A percentile compares a stretch with the other conserved stretches of the same genome.
These are phyloP conservation scores for Dioctria rufipes DNA, from an alignment of 2,888 invertebrate species.

Conservation along the genomic window DNA sequence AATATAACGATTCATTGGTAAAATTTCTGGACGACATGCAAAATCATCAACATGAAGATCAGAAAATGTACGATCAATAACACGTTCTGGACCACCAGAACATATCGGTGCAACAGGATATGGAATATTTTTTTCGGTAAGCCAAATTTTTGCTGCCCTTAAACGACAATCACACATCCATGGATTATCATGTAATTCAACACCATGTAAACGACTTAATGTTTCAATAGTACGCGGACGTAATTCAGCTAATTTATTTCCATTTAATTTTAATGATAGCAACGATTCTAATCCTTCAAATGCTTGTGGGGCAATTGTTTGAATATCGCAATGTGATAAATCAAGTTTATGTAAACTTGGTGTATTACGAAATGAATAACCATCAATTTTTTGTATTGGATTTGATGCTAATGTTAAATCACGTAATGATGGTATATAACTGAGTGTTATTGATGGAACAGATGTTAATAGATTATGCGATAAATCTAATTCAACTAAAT, in stretches of 20 bases:
- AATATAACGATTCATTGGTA: constrained; percentile 82
- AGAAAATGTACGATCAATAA: constrained; percentile 81
- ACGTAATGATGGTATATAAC: constrained; percentile 84
- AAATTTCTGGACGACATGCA: constrained; percentile 87
- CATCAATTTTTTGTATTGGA: constrained; percentile 85
- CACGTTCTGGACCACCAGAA: constrained; percentile 79
- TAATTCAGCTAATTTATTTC: constrained; percentile 83
- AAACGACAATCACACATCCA: constrained; percentile 92
- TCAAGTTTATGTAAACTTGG: constrained; percentile 87
- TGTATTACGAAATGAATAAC: constrained; percentile 82
- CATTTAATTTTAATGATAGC: constrained; percentile 85
- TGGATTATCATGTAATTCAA: constrained; percentile 89
- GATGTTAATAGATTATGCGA: constrained; percentile 86
- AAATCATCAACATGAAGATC: constrained; percentile 87
- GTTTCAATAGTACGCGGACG: constrained; percentile 82
- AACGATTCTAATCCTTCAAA: constrained; percentile 84
- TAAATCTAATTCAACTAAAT: constrained; percentile 90
- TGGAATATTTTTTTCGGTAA: constrained; percentile 83
- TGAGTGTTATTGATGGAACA: constrained; percentile 85
- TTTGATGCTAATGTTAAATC: constrained; percentile 87
- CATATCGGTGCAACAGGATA: constrained; percentile 86
- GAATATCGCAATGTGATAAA: constrained; percentile 86
- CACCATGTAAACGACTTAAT: constrained; percentile 81
- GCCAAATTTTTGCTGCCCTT: constrained; percentile 86
- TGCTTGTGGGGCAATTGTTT: constrained; percentile 82